Conservation (phyloP, 2,113 vertebrate species). For the Shinisaurus crocodilurus region DNA sequence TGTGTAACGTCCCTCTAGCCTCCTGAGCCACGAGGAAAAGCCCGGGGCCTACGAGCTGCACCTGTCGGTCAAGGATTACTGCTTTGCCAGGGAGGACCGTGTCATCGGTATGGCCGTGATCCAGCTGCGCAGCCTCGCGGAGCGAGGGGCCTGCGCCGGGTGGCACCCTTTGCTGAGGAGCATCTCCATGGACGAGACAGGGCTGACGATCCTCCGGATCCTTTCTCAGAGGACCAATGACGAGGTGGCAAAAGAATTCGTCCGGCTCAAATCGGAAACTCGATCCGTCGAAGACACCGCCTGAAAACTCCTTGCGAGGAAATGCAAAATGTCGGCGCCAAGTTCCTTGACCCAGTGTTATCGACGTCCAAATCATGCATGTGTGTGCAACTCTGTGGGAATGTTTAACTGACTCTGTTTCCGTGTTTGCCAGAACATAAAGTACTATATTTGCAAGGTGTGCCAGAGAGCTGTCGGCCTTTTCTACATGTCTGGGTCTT, state of each 20-base stretch:
- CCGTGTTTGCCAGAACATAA: slow-evolving; percentile 92
- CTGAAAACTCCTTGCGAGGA: slow-evolving; percentile 61
- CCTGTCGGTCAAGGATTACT: slow-evolving; percentile 97
- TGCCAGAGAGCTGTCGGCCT: slow-evolving; percentile 85
- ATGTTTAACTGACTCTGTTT: slow-evolving; percentile 91
- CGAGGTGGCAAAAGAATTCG: slow-evolving; percentile 97
- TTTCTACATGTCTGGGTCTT: slow-evolving; percentile 90
- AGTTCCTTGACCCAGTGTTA: slow-evolving; percentile 69
- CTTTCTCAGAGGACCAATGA: slow-evolving; percentile 97
- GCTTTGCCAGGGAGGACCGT: slow-evolving; percentile 96
- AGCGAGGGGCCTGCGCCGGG: slow-evolving; percentile 82
- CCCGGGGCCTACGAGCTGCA: slow-evolving; percentile 92
- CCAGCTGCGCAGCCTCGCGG: slow-evolving; percentile 86
- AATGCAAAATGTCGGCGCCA: slow-evolving; percentile 20
- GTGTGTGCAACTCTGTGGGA: slow-evolving; percentile 95
- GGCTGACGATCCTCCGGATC: slow-evolving; percentile 95
- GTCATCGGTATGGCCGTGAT: slow-evolving; percentile 94
- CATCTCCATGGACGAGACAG: slow-evolving; percentile 90
- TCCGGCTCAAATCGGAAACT: slow-evolving; percentile 94
- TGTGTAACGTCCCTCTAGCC: slow-evolving; percentile 68
- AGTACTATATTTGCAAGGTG: slow-evolving; percentile 87
- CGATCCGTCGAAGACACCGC: slow-evolving; percentile 88
- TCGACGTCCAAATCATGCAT: slow-evolving; percentile 86
- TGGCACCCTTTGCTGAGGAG: slow-evolving; percentile 90
- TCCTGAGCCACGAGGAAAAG: slow-evolving; percentile 89